Evolutionary conservation across 2,888 invertebrate species (phyloP).

Genomic region (Deroplatys truncata): DNA sequence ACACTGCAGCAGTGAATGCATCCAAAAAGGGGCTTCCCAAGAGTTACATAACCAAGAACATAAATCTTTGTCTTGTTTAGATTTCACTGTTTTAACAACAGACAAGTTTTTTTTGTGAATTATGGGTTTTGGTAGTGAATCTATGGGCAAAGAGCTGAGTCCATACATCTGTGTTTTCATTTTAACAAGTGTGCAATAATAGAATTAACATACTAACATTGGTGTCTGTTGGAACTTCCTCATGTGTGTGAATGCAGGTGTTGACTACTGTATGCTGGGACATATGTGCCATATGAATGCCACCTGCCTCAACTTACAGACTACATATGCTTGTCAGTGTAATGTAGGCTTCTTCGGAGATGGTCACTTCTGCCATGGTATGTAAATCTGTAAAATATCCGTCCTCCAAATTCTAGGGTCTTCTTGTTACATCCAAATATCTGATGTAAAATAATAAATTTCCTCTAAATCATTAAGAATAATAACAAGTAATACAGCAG

Average conservation of each 20-base stretch:
- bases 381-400: constrained; percentile 32
- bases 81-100: no score
- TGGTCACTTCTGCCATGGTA: constrained; percentile 73
- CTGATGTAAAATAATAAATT: no score
- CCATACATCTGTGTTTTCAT: not conserved
- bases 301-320: constrained; percentile 86
- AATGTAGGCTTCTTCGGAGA: constrained; percentile 86
- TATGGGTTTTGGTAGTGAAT: not conserved
- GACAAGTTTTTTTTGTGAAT: no score
- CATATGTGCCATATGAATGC: constrained; percentile 88
- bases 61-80: no score
- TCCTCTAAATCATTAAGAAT: not conserved
- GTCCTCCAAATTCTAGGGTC: not conserved
- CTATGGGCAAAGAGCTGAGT: not conserved
- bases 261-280: constrained; percentile 84
- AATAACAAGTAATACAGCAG: not conserved
- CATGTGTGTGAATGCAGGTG: constrained; percentile 52
- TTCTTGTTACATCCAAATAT: not conserved
- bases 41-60: no score
- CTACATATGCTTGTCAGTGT: constrained; percentile 87
- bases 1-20: no score
- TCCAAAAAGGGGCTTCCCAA: no score
- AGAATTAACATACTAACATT: constrained; percentile 13
- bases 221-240: constrained; percentile 13
- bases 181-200: not conserved